A percentile compares a stretch with the other conserved stretches of the same genome.
phyloP scores from a whole-genome alignment of 2,113 vertebrate genomes.

The Leiothrix lutea region DNA sequence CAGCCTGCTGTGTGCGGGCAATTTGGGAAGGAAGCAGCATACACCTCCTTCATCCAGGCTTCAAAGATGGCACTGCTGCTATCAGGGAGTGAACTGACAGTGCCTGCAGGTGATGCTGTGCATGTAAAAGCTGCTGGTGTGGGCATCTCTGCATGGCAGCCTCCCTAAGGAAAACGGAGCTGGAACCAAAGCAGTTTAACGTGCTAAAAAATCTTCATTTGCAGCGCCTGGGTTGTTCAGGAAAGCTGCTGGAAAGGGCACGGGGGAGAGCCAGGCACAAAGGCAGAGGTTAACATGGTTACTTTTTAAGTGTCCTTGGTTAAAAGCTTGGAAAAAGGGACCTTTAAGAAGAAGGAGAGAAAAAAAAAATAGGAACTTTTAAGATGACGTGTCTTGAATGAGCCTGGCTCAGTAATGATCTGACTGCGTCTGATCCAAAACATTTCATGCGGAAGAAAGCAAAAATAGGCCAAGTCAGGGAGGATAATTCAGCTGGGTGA shows the following conservation, averaged over 20 bases:
- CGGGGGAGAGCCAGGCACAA: not conserved
- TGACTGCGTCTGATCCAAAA: not conserved
- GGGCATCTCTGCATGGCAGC: not conserved
- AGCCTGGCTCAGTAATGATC: not conserved
- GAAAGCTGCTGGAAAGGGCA: not conserved
- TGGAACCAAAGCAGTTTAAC: not conserved
- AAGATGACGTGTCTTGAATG: conserved; percentile 14
- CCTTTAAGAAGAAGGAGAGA: not conserved
- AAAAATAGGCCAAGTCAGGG: conserved; percentile 59
- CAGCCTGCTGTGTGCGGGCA: too few species aligned
- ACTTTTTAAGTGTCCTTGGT: not conserved
- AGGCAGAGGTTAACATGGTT: accelerated
- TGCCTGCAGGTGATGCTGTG: not conserved
- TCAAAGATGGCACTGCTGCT: too few species aligned
- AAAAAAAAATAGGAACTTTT: not conserved
- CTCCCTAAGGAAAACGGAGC: not conserved
- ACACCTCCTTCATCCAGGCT: too few species aligned
- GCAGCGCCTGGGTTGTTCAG: accelerated
- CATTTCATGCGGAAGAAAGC: conserved; percentile 42
- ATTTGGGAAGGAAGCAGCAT: too few species aligned
- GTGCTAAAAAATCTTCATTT: not conserved
- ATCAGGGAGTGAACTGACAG: too few species aligned
- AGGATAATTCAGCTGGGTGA: conserved; percentile 9
- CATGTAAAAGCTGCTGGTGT: not conserved
- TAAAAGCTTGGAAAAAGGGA: not conserved